Evolutionary conservation across 2,888 invertebrate species (phyloP).

Genomic region (Urechis unicinctus): DNA sequence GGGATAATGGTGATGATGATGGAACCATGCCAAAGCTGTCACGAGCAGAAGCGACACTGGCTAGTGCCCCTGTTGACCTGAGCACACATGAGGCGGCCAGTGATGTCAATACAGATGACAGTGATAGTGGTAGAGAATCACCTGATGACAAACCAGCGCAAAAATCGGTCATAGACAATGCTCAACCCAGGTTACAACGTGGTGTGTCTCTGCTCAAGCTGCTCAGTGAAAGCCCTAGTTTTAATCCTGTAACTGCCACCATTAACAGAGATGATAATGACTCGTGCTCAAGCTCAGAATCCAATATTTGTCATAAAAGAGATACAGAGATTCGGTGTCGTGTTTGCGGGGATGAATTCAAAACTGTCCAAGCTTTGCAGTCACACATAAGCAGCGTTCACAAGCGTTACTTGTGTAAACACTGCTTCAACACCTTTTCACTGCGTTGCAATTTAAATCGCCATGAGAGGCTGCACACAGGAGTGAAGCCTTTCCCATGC

Average conservation of each 20-base stretch:
- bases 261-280: background rate
- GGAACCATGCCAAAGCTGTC: too few species aligned
- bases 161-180: too few species aligned
- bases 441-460: conserved; percentile 18
- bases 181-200: too few species aligned
- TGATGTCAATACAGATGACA: too few species aligned
- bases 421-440: conserved; percentile 19
- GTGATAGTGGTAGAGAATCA: too few species aligned
- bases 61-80: background rate
- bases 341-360: conserved; percentile 6
- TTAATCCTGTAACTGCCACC: too few species aligned
- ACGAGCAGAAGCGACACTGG: background rate
- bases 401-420: conserved; percentile 14
- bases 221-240: background rate
- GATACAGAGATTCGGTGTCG: conserved; percentile 4
- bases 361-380: conserved; percentile 5
- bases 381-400: conserved; percentile 12
- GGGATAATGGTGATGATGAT: too few species aligned
- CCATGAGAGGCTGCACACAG: conserved; percentile 20
- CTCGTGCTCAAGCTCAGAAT: background rate
- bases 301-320: background rate
- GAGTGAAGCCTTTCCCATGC: conserved; percentile 17
- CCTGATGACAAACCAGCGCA: background rate
- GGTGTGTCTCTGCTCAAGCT: background rate
- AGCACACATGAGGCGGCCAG: too few species aligned